Evolutionary conservation across 2,797 vertebrate species (phyloP).

Genomic region (Pseudomugil tenellus): DNA sequence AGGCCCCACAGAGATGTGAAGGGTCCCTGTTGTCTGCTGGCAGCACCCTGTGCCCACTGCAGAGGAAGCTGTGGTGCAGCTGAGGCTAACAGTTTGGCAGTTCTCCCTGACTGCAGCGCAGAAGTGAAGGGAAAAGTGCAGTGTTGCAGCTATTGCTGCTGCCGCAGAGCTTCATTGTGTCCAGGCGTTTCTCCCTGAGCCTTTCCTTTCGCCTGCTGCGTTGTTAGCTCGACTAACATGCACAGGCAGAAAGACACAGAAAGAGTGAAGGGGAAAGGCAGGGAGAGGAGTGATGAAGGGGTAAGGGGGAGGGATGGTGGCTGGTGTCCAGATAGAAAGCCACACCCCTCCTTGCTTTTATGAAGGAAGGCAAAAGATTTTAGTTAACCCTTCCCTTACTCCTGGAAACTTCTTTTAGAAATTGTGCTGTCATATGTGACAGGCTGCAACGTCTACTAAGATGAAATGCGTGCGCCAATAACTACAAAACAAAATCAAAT

Average conservation of each 20-base stretch:
- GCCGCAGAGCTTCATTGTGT: conserved; percentile 75
- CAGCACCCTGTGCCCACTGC: conserved; percentile 63
- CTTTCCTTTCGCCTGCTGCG: conserved; percentile 53
- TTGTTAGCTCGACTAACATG: conserved; percentile 71
- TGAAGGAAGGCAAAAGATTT: conserved; percentile 67
- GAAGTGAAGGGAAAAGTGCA: conserved; percentile 51
- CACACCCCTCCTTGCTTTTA: conserved; percentile 78
- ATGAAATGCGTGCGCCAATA: background rate
- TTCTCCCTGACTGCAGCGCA: conserved; percentile 54
- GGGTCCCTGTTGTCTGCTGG: conserved; percentile 68
- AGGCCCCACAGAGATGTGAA: conserved; percentile 62
- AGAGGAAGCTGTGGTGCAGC: conserved; percentile 63
- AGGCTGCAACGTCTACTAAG: background rate
- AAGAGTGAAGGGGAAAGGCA: conserved; percentile 49
- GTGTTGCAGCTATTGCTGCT: conserved; percentile 54
- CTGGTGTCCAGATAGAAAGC: conserved; percentile 77
- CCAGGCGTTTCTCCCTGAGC: conserved; percentile 59
- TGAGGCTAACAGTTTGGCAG: conserved; percentile 59
- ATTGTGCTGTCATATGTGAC: conserved; percentile 7
- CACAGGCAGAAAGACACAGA: conserved; percentile 64
- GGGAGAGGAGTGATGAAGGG: conserved; percentile 66
- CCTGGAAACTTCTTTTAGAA: conserved; percentile 35
- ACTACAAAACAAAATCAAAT: conserved; percentile 23
- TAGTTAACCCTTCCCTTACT: conserved; percentile 78
- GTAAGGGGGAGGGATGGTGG: conserved; percentile 75